Conservation (phyloP, 2,888 invertebrate species). For the Nephrotoma flavescens region DNA sequence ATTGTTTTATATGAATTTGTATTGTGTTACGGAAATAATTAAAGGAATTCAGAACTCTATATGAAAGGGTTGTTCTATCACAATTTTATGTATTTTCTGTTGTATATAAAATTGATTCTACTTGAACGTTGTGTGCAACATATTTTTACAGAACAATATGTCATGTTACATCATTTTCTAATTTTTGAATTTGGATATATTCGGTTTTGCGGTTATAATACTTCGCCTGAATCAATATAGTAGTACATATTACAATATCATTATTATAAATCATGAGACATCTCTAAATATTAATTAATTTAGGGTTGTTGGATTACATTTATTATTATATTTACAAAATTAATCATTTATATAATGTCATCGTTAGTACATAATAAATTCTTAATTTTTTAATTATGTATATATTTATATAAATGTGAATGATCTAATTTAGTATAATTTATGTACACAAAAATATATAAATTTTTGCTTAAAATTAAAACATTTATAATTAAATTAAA, state of each 20-base stretch:
- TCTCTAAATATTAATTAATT: not conserved
- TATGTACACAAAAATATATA: not conserved
- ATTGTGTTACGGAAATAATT: not conserved
- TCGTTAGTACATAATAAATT: not conserved
- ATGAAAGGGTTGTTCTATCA: not conserved
- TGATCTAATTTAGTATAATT: not conserved
- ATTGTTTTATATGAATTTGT: not conserved
- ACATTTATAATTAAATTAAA: not conserved
- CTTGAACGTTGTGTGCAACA: not conserved
- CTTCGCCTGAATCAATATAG: not conserved
- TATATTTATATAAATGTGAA: not conserved
- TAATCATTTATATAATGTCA: not conserved
- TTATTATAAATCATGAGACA: not conserved
- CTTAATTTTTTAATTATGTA: not conserved
- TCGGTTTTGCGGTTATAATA: not conserved
- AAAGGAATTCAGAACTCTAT: not conserved
- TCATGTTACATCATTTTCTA: not conserved
- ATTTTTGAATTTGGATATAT: not conserved
- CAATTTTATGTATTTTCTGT: not conserved
- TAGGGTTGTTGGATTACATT: not conserved
- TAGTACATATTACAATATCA: not conserved
- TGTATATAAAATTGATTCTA: not conserved
- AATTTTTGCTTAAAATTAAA: not conserved
- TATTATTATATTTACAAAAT: not conserved
- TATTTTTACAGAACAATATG: not conserved